Base-by-base conservation (phyloP, 2,888 invertebrate genomes). In the Lasioglossum marginatum region DNA sequence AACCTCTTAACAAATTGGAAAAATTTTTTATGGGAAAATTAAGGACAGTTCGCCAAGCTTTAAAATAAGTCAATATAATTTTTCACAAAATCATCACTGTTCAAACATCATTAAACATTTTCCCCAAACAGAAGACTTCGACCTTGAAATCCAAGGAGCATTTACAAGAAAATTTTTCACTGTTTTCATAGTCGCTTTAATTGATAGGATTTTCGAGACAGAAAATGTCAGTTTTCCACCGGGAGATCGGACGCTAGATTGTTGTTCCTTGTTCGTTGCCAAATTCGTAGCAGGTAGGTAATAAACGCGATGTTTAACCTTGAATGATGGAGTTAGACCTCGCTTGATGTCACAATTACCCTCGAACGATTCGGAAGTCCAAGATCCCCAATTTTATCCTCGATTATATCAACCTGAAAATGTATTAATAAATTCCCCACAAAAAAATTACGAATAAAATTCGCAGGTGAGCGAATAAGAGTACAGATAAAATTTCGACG, bases 1-100 rank as follows among this genome's bases (percentile, higher is more conserved):
- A 10, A 1, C n/a, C 4, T n/a, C 1, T n/a, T 4, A n/a, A n/a
- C 4, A n/a, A n/a, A 0, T 2, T 4, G 12, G 10, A 57, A 0
- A n/a, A 10, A 57, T n/a, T 57, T 57, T 57, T n/a, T 8, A 8
- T 52, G 23, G 2, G 8, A 8, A 52, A 23, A 23, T 52, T 52
- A 23, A 0, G 6, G 0, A 23, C 0, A 8, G 8, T 23, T 2
- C 2, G 5, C 2, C 23, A 2, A 23, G 48, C 23, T 23, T 52
- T 3, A 23, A 52, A 23, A 2, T 6, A 23, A 48, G 23, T n/a
- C n/a, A n/a, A n/a, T n/a, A n/a, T n/a, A n/a, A n/a, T n/a, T n/a
- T n/a, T n/a, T n/a, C 2, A 2, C 8, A 1, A 23, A 52, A 52
- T 52, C 8, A 52, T 8, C 0, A 23, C 8, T 2, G 23, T 52